Conservation (phyloP, 2,113 vertebrate species). For the Cynocephalus volans region DNA sequence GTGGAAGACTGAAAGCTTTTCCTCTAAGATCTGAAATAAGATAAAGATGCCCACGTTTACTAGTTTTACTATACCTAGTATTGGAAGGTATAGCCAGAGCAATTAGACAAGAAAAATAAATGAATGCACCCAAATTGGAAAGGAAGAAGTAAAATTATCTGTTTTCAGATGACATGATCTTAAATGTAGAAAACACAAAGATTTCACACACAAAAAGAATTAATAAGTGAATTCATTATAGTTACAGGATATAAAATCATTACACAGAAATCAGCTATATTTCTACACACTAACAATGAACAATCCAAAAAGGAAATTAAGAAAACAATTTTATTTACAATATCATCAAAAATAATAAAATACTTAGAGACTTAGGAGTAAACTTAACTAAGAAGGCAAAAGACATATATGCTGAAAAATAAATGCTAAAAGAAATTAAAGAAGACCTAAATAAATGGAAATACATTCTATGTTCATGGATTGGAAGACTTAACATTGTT, state of each 20-base stretch:
- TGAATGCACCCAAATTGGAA: neutral
- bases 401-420: neutral
- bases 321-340: neutral
- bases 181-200: neutral
- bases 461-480: neutral
- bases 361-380: neutral
- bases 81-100: neutral
- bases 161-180: neutral
- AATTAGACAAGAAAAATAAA: constrained; percentile 1
- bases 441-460: neutral
- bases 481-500: neutral
- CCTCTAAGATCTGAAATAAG: neutral
- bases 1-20: neutral
- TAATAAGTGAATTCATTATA: neutral
- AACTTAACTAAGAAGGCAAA: neutral
- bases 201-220: neutral
- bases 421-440: neutral
- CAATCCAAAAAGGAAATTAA: neutral
- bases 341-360: neutral
- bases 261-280: neutral
- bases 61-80: neutral
- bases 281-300: neutral
- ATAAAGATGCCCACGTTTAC: neutral
- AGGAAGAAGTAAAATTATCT: neutral
- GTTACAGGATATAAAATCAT: neutral